Evolutionary conservation across 2,113 vertebrate species (phyloP), one percentile per base, ranked within the genome.

Genomic region (Xerus inauris): DNA sequence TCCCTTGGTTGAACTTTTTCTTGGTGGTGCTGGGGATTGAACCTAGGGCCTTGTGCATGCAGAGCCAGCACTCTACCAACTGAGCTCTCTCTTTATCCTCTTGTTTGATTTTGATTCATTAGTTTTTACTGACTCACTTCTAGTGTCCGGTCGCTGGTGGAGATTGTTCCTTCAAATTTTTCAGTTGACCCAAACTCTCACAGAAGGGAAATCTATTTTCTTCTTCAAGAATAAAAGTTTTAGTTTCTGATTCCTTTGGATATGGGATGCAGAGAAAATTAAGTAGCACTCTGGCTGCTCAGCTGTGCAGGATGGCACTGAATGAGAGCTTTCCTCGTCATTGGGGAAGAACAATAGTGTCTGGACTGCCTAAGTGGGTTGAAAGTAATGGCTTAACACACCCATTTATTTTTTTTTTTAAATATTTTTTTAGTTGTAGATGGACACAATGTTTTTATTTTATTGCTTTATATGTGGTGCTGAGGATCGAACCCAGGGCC

Each of bases 381-480:
- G 80, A 84, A 96, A 80, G 42, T 82, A 94, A 90, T 85, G 49
- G 40, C 65, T 83, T 72, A 76, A 84, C 65, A 47, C 57, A 49
- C 24, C 57, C n/a, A n/a, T n/a, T n/a, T n/a, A n/a, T n/a, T n/a
- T n/a, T n/a, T n/a, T n/a, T n/a, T n/a, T n/a, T n/a, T n/a, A n/a
- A n/a, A n/a, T n/a, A n/a, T n/a, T n/a, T n/a, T n/a, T n/a, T n/a
- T n/a, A n/a, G n/a, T n/a, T n/a, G n/a, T n/a, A n/a, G n/a, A n/a
- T n/a, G n/a, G n/a, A n/a, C n/a, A n/a, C n/a, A n/a, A n/a, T n/a
- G n/a, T n/a, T n/a, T n/a, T n/a, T n/a, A n/a, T n/a, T n/a, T n/a
- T n/a, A n/a, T n/a, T n/a, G n/a, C n/a, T n/a, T n/a, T n/a, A n/a
- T n/a, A n/a, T n/a, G n/a, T n/a, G n/a, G n/a, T n/a, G n/a, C n/a